Evolutionary conservation across 2,113 vertebrate genomes (phyloP).

Genomic region (Leptosomus discolor): DNA sequence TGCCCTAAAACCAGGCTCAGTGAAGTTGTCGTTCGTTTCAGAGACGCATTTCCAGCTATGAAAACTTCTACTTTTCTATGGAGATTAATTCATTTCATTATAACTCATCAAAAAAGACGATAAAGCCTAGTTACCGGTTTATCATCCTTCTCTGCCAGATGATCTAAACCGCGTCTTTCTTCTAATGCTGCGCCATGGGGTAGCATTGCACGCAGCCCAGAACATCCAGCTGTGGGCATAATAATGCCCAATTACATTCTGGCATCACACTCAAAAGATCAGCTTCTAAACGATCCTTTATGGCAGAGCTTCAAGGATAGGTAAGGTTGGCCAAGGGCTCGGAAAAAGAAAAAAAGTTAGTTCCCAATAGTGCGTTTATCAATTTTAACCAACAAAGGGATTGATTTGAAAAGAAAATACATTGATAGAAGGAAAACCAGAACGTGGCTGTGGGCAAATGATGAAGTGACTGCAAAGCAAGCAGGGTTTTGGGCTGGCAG

Average conservation of each 20-base stretch:
- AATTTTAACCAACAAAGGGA: neutral
- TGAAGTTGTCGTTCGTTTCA: neutral
- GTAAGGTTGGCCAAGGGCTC: neutral
- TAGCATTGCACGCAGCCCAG: neutral
- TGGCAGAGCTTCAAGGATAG: neutral
- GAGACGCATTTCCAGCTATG: neutral
- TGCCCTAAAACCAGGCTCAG: neutral
- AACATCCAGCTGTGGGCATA: neutral
- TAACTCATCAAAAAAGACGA: neutral
- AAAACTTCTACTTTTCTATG: neutral
- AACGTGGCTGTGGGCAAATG: neutral
- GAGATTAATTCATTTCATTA: neutral
- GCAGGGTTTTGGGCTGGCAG: neutral
- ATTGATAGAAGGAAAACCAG: neutral
- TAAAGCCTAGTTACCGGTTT: neutral
- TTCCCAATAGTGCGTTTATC: neutral
- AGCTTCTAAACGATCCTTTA: neutral
- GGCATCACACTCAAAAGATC: neutral
- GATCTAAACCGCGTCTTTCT: neutral
- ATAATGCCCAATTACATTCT: neutral
- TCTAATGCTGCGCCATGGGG: neutral
- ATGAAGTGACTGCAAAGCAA: neutral
- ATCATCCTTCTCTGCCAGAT: neutral
- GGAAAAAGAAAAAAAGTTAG: rapidly evolving
- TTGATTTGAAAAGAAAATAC: neutral